phyloP scores from a whole-genome alignment of 2,113 vertebrate species.

The Planiliza haematocheilus region DNA sequence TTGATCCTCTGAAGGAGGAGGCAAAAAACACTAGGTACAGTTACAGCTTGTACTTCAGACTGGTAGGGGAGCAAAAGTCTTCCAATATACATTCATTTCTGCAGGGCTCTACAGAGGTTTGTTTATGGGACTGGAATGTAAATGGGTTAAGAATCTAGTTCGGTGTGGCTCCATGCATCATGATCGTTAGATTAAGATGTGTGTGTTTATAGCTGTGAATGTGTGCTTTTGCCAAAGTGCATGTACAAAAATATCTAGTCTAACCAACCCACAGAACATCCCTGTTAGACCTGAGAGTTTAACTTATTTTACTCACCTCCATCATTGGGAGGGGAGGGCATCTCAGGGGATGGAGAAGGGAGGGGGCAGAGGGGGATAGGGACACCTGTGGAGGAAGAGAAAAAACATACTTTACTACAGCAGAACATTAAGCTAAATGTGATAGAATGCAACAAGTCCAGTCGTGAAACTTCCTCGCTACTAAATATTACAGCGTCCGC shows the following conservation, averaged over 20 bases:
- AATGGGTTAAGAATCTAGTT: conserved; percentile 51
- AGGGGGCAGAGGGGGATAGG: conserved; percentile 60
- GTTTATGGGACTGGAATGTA: conserved; percentile 48
- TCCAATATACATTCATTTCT: conserved; percentile 46
- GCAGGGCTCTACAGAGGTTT: conserved; percentile 51
- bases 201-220: not conserved
- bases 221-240: conserved; percentile 2
- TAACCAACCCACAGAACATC: conserved; percentile 2
- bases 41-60: conserved; percentile 57
- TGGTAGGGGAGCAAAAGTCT: conserved; percentile 6
- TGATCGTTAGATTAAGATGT: conserved; percentile 34
- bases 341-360: conserved; percentile 80
- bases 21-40: conserved; percentile 54
- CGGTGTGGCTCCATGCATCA: conserved; percentile 37
- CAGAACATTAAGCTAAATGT: conserved; percentile 15
- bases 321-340: conserved; percentile 96
- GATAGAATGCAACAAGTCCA: too few relatives aligned
- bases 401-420: conserved; percentile 52
- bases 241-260: not conserved
- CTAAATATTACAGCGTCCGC: too few relatives aligned
- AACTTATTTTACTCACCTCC: conserved; percentile 85
- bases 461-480: too few relatives aligned
- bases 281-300: conserved; percentile 1
- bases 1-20: conserved; percentile 87
- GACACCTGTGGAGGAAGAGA: conserved; percentile 65